Conservation (phyloP, 2,888 invertebrate species). For the Callosobruchus maculatus region DNA sequence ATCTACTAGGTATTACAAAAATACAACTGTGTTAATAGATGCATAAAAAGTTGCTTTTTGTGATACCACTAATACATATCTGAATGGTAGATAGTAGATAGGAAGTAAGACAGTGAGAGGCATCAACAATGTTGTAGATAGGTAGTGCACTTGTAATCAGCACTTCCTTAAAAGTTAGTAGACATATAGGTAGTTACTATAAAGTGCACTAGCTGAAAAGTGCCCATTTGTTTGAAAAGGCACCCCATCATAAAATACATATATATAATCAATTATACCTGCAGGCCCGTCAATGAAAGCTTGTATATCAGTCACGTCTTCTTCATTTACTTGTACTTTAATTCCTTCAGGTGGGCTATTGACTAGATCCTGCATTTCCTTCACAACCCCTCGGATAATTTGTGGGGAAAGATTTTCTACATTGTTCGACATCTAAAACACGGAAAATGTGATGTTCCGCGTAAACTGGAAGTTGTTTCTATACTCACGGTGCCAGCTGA, state of each 20-base stretch:
- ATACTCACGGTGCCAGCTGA: constrained; percentile 29
- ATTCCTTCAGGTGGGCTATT: constrained; percentile 87
- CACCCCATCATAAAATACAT: constrained; percentile 1
- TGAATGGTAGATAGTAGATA: too few species aligned
- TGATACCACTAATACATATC: too few species aligned
- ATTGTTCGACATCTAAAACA: constrained; percentile 70
- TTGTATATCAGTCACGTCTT: constrained; percentile 91
- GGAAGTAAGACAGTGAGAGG: too few species aligned
- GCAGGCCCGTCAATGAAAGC: constrained; percentile 86
- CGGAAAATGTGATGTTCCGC: not conserved
- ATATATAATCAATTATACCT: constrained; percentile 28
- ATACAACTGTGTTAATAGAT: too few species aligned
- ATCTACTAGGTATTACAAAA: too few species aligned
- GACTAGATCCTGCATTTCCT: constrained; percentile 82
- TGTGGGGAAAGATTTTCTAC: constrained; percentile 95
- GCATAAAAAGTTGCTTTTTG: too few species aligned
- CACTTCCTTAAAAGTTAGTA: too few species aligned
- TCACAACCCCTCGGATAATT: constrained; percentile 80
- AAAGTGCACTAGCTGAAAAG: too few species aligned
- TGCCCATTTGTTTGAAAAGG: too few species aligned
- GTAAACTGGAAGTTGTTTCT: not conserved
- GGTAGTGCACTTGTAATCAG: too few species aligned
- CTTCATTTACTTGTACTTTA: constrained; percentile 82
- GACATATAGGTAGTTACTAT: too few species aligned
- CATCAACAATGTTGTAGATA: too few species aligned